Base-by-base conservation (phyloP, 2,113 vertebrate genomes). In the Oriolus oriolus region DNA sequence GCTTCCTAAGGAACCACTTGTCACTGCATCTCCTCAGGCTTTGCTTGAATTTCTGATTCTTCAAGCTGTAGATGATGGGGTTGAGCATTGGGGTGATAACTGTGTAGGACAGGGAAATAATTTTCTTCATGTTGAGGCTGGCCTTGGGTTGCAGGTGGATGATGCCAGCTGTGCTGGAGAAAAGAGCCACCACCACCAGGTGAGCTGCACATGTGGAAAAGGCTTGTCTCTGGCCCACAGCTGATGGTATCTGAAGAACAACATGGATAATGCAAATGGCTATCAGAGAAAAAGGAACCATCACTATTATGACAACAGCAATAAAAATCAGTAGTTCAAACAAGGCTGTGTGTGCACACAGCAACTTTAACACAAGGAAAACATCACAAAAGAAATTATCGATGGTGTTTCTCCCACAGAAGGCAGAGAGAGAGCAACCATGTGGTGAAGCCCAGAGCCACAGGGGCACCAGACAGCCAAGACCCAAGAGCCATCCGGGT, bases 361-460 rank as follows among this genome's bases (percentile, higher is more conserved):
- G 68, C 35, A 88, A 73, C 35, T 87, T 90, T 78, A 95, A 41
- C 37, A 95, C 59, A 17, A 78, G 87, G 4, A 68, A 44, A 20
- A 90, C 16, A 56, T 93, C 93, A 57, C 96, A 93, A 45, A 96
- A 87, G 47, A 82, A 94, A 64, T 87, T 47, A 23, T 68, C 6
- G 1, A 88, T 24, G 2, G 12, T 13, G 1, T 63, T 61, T 9
- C 70, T 87, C 17, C 85, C 41, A 26, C 85, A 96, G 74, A 95
- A 96, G 18, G 87, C n/a, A 70, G 49, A 90, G 54, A 28, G 16
- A 21, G 57, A 96, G 47, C 39, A 39, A 39, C 39, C 39, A 39
- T 39, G 39, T 39, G 39, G 39, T 39, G 39, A 39, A 39, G 39
- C 39, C 39, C 39, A 39, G 39, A 39, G 39, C 39, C 39, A 39